These are phyloP conservation scores for Pterostichus madidus DNA, from an alignment of 2,888 invertebrate species.

Conservation along the genomic window DNA sequence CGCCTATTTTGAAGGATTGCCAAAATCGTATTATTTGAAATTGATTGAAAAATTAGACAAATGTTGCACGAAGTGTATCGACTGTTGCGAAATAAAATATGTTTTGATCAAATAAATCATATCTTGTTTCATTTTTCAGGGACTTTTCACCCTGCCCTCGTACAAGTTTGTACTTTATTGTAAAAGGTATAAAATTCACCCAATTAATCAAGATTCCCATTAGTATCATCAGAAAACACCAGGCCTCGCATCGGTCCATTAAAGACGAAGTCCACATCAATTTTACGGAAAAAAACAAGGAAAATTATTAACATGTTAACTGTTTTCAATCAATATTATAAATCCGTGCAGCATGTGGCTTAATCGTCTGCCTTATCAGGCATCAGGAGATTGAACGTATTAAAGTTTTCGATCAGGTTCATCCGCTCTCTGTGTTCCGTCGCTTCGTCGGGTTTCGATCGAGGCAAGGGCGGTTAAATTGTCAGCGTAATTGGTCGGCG, in stretches of 20 bases:
- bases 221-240: constrained; percentile 22
- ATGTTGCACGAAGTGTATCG: no score
- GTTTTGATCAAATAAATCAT: no score
- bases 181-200: constrained; percentile 4
- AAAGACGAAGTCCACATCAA: constrained; percentile 45
- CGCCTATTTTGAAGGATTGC: no score
- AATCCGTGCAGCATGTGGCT: constrained; percentile 42
- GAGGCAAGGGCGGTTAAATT: constrained; percentile 55
- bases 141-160: no score
- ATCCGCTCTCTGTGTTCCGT: not conserved
- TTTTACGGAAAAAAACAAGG: constrained; percentile 31
- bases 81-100: no score
- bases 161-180: no score
- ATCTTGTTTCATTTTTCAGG: no score
- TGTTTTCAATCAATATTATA: constrained; percentile 64
- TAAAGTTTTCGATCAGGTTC: constrained; percentile 49
- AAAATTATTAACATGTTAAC: constrained; percentile 65
- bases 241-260: constrained; percentile 11
- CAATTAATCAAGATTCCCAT: constrained; percentile 16
- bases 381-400: constrained; percentile 23
- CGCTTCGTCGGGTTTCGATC: not conserved
- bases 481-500: constrained; percentile 60
- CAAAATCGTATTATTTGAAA: no score
- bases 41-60: no score
- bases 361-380: constrained; percentile 57